These are phyloP conservation scores for Antrozous pallidus DNA, from an alignment of 2,797 vertebrate genomes.

Conservation along the genomic window DNA sequence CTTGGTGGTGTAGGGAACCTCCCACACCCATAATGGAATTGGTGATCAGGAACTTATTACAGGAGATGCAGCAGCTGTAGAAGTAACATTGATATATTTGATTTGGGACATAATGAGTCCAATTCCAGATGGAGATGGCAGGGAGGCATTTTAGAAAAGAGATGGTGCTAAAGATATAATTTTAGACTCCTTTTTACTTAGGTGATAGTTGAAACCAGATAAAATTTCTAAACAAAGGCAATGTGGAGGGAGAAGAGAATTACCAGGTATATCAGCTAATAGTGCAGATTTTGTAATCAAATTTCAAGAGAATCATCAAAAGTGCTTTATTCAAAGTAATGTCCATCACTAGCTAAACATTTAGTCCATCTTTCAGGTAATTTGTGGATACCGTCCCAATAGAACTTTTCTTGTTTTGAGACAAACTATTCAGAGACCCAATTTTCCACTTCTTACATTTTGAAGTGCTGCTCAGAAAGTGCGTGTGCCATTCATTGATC, in stretches of 20 bases:
- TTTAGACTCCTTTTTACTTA: neutral
- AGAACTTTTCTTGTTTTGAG: no score
- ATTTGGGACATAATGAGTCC: neutral
- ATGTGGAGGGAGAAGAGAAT: neutral
- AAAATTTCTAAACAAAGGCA: conserved; percentile 5
- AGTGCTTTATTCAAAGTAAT: no score
- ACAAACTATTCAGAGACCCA: no score
- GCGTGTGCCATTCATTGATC: no score
- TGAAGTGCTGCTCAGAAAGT: no score
- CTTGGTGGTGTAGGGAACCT: neutral
- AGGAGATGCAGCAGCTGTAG: neutral
- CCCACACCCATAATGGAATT: neutral
- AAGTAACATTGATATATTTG: neutral
- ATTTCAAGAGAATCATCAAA: no score
- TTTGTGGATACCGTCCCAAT: no score
- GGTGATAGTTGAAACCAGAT: neutral
- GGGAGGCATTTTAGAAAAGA: neutral
- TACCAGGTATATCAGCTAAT: no score
- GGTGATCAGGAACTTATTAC: neutral
- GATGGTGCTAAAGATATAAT: neutral
- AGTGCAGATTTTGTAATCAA: no score
- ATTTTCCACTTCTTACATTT: no score
- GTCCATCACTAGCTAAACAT: no score
- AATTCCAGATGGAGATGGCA: neutral
- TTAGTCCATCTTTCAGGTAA: no score